Conservation (phyloP, 2,888 invertebrate species). For the Lamellibrachia satsuma region DNA sequence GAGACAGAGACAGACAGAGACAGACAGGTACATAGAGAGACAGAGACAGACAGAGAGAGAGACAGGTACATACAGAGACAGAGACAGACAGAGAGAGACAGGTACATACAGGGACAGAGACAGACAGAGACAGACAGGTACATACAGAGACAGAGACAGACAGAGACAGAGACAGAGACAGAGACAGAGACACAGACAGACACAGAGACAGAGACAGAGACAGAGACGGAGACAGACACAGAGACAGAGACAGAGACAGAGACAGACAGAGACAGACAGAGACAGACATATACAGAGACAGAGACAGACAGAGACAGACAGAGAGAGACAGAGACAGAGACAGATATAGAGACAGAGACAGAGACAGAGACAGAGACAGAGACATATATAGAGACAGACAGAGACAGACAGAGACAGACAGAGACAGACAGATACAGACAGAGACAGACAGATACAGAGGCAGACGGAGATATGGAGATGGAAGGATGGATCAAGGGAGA, state of each 20-base stretch:
- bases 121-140: not conserved
- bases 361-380: not conserved
- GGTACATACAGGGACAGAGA: not conserved
- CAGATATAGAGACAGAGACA: not conserved
- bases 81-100: not conserved
- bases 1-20: not conserved
- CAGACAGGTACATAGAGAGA: not conserved
- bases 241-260: not conserved
- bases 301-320: too few species aligned
- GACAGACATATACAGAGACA: too few species aligned
- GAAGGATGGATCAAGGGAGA: too few species aligned
- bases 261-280: not conserved
- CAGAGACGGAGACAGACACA: not conserved
- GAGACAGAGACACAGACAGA: not conserved
- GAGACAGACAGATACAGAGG: too few species aligned
- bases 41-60: not conserved
- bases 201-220: not conserved
- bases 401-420: not conserved
- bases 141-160: not conserved
- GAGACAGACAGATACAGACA: not conserved
- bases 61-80: not conserved
- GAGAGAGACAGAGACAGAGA: too few species aligned
- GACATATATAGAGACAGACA: not conserved
- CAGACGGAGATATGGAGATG: too few species aligned
- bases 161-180: not conserved